These are phyloP conservation scores for Lamellibrachia satsuma DNA, from an alignment of 2,888 invertebrate species.

Conservation along the genomic window DNA sequence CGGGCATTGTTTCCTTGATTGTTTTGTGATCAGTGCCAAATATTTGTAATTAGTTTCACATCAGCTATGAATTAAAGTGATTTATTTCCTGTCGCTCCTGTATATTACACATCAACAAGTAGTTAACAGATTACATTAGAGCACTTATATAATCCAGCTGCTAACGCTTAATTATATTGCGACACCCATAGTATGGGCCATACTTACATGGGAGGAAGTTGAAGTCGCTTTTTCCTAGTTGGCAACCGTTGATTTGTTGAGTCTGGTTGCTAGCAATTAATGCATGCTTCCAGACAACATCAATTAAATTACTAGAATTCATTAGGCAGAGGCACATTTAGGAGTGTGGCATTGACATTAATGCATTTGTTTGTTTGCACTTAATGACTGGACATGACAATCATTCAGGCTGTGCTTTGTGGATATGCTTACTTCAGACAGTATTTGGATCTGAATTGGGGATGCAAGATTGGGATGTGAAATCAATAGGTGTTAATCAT, in stretches of 20 bases:
- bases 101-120: background rate
- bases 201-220: background rate
- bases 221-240: background rate
- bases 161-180: background rate
- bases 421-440: background rate
- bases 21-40: constrained; percentile 10
- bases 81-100: background rate
- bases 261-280: background rate
- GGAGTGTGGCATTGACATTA: constrained; percentile 3
- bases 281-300: background rate
- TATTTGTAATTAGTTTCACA: background rate
- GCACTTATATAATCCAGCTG: background rate
- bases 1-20: background rate
- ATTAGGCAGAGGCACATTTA: constrained; percentile 17
- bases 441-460: background rate
- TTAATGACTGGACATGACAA: background rate
- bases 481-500: constrained; percentile 17
- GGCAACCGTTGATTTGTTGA: constrained; percentile 4
- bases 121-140: constrained; percentile 13
- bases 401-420: background rate
- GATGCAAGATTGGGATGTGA: background rate
- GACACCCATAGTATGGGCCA: too few relatives aligned
- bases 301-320: background rate
- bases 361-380: constrained; percentile 13
- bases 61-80: background rate